phyloP scores from a whole-genome alignment of 1,140 invertebrate species.

The Drosophila aff. region DNA sequence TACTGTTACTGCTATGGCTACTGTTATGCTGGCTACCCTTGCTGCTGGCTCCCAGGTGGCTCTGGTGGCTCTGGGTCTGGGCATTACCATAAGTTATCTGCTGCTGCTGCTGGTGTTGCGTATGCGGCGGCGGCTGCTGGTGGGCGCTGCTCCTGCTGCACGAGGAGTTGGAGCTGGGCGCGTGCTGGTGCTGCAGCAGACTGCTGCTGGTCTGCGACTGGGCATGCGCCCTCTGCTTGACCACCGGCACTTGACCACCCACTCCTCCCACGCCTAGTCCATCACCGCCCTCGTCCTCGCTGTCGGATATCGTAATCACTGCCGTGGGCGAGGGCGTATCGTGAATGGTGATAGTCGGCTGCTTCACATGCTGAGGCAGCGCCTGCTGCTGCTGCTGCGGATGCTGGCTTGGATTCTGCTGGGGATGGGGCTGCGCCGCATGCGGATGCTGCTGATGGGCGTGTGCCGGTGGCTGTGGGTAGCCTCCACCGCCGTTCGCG shows the following conservation, averaged over 20 bases:
- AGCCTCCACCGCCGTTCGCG: conserved; percentile 70
- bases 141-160: conserved; percentile 41
- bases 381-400: conserved; percentile 79
- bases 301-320: conserved; percentile 96
- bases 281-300: conserved; percentile 93
- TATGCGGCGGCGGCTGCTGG: conserved; percentile 49
- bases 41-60: conserved; percentile 53
- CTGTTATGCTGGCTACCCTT: conserved; percentile 55
- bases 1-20: conserved; percentile 57
- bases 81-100: conserved; percentile 76
- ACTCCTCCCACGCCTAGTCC: conserved; percentile 65
- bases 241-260: conserved; percentile 59
- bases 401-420: conserved; percentile 60
- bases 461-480: conserved; percentile 71
- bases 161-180: conserved; percentile 57
- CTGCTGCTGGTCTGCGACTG: conserved; percentile 86
- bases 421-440: conserved; percentile 46
- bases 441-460: conserved; percentile 81
- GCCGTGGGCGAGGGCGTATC: conserved; percentile 97
- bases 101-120: conserved; percentile 59
- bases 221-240: conserved; percentile 84
- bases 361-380: conserved; percentile 66
- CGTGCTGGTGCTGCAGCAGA: conserved; percentile 49
- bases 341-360: conserved; percentile 92
- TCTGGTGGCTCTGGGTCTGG: conserved; percentile 62